Evolutionary conservation across 2,113 vertebrate genomes (phyloP).

Genomic region (Caranx ignobilis): DNA sequence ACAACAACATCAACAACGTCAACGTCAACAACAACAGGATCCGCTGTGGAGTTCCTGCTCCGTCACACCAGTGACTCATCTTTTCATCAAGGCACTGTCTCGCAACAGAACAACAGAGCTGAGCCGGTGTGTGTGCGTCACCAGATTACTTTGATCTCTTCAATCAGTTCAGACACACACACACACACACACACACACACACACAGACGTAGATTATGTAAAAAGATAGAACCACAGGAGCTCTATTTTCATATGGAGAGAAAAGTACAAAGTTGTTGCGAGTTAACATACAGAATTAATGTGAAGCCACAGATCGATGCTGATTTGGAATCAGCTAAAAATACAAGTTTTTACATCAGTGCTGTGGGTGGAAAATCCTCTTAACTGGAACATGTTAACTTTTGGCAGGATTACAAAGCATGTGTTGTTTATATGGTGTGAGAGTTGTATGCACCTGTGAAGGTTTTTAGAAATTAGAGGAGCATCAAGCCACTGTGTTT

Average conservation of each 20-base stretch:
- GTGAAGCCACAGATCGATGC: not conserved
- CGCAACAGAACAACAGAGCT: conserved; percentile 4
- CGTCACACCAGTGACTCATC: conserved; percentile 61
- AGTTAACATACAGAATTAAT: not conserved
- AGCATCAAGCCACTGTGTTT: no score
- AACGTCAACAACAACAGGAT: conserved; percentile 12
- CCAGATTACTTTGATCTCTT: conserved; percentile 54
- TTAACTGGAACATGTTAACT: no score
- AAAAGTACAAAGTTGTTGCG: not conserved
- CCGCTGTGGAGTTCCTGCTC: conserved; percentile 6
- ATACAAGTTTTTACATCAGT: not conserved
- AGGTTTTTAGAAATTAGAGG: no score
- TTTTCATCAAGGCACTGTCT: conserved; percentile 23
- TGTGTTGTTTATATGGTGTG: no score
- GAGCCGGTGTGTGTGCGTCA: conserved; percentile 24
- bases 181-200: conserved; percentile 9
- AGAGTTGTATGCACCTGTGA: no score
- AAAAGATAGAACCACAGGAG: not conserved
- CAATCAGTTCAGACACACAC: conserved; percentile 4
- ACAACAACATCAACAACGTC: no score
- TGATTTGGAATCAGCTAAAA: not conserved
- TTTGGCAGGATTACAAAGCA: not conserved
- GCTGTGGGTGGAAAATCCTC: not conserved
- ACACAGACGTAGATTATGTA: conserved; percentile 18
- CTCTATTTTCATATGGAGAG: not conserved